phyloP scores from a whole-genome alignment of 2,113 vertebrate species.

The Perca flavescens region DNA sequence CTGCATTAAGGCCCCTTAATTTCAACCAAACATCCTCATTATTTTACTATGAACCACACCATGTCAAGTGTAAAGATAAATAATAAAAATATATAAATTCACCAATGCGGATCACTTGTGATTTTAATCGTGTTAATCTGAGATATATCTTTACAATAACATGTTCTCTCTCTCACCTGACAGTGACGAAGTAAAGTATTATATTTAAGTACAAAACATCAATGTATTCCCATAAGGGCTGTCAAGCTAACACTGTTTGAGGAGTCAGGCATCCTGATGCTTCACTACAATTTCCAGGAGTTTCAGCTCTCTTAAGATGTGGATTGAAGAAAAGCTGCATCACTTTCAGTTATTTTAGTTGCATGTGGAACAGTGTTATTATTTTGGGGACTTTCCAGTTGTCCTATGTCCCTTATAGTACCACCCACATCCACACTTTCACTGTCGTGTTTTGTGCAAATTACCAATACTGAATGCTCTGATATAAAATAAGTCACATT shows the following conservation, averaged over 20 bases:
- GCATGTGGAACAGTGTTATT: conserved; percentile 1
- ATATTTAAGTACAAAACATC: conserved; percentile 20
- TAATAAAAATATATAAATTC: no score
- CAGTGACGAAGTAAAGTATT: conserved; percentile 29
- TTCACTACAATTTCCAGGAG: conserved; percentile 17
- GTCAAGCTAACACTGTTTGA: conserved; percentile 25
- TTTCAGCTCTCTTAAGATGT: conserved; percentile 24
- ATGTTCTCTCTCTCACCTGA: conserved; percentile 26
- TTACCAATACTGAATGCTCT: neutral
- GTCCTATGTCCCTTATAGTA: conserved; percentile 9
- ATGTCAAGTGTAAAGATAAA: neutral
- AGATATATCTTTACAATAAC: neutral
- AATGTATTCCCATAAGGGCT: conserved; percentile 34
- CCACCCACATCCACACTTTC: conserved; percentile 7
- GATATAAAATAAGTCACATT: conserved; percentile 2
- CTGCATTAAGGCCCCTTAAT: neutral
- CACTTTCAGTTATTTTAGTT: conserved; percentile 24
- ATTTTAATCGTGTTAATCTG: no score
- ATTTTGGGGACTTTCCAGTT: conserved; percentile 23
- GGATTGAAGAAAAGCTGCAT: neutral
- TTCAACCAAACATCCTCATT: neutral
- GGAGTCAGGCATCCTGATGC: conserved; percentile 25
- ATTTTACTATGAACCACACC: neutral
- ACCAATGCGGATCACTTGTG: no score
- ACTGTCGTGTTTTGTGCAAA: neutral